Evolutionary conservation across 2,888 invertebrate genomes (phyloP).

Genomic region (Girardia tigrina): DNA sequence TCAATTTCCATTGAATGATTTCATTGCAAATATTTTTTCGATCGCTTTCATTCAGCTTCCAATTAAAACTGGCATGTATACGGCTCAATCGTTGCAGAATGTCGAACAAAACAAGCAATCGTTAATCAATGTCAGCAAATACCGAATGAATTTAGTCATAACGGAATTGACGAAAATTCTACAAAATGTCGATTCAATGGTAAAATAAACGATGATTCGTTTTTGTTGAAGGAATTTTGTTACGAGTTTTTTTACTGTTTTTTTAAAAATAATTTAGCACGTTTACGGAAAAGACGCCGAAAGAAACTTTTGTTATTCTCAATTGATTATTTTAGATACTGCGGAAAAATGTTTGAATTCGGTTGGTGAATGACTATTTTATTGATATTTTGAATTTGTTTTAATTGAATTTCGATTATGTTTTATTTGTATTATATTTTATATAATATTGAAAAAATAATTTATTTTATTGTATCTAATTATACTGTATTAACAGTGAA

Average conservation of each 20-base stretch:
- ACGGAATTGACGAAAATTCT: slow-evolving; percentile 86
- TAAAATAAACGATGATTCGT: no score
- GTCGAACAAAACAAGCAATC: slow-evolving; percentile 90
- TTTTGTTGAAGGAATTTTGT: not conserved
- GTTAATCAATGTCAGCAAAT: slow-evolving; percentile 80
- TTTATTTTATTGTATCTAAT: no score
- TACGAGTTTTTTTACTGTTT: no score
- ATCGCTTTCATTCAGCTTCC: slow-evolving; percentile 68
- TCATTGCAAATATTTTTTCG: no score
- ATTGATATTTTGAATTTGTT: no score
- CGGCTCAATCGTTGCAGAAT: slow-evolving; percentile 76
- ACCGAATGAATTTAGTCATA: slow-evolving; percentile 82
- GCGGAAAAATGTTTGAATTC: slow-evolving; percentile 81
- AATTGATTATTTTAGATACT: slow-evolving; percentile 83
- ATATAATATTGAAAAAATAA: no score
- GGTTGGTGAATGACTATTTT: no score
- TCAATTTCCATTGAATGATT: no score
- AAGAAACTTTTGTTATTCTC: slow-evolving; percentile 74
- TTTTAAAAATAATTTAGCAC: slow-evolving; percentile 43
- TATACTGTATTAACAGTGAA: no score
- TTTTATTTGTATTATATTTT: no score
- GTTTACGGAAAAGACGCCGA: slow-evolving; percentile 66
- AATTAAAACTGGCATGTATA: slow-evolving; percentile 79
- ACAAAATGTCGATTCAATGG: slow-evolving; percentile 55
- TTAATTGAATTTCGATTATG: no score